Evolutionary conservation across 2,113 vertebrate genomes (phyloP).

Genomic region (Ceyx cyanopectus): DNA sequence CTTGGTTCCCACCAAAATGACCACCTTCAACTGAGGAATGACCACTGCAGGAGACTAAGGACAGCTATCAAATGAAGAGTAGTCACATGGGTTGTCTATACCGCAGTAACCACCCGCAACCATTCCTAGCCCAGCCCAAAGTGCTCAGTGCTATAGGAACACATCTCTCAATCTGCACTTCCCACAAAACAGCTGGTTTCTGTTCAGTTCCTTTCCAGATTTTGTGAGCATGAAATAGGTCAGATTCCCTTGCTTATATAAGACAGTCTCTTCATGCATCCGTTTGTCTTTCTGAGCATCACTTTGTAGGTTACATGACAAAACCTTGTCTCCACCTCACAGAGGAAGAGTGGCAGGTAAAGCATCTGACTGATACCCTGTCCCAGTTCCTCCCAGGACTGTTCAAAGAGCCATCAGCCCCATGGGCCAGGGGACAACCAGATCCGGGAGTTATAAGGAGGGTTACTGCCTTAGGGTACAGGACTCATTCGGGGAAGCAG

Average conservation of each 20-base stretch:
- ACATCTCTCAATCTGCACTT: neutral
- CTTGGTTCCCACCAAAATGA: neutral
- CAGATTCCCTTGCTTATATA: neutral
- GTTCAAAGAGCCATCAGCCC: neutral
- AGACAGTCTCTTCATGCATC: neutral
- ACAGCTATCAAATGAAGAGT: neutral
- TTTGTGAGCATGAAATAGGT: neutral
- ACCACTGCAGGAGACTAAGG: neutral
- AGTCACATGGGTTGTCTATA: neutral
- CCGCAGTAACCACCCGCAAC: neutral
- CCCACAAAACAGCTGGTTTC: neutral
- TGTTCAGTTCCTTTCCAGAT: neutral
- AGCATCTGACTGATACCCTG: neutral
- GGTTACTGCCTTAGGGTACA: neutral
- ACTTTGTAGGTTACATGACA: neutral
- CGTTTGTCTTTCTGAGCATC: neutral
- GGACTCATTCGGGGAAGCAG: neutral
- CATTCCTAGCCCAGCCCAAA: neutral
- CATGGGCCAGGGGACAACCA: rapidly evolving
- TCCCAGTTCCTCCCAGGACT: neutral
- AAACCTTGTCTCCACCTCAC: neutral
- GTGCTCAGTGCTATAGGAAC: neutral
- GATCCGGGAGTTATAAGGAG: too few relatives aligned
- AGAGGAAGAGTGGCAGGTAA: neutral
- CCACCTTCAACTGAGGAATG: neutral